Conservation (phyloP, 2,888 invertebrate species). For the Dryocosmus kuriphilus region DNA sequence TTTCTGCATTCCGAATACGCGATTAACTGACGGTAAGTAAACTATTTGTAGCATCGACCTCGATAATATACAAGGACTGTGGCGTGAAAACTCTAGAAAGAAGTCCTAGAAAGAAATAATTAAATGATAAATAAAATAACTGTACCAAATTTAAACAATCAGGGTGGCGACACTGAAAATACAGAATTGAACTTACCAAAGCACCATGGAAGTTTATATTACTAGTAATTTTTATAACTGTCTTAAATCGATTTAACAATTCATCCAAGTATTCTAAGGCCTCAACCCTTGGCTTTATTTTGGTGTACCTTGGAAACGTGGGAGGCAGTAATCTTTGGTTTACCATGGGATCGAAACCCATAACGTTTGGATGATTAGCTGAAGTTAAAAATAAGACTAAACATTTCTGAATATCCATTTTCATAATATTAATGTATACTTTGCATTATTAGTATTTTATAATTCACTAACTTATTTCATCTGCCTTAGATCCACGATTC, state of each 20-base stretch:
- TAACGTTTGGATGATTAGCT: conserved; percentile 87
- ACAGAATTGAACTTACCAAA: conserved; percentile 80
- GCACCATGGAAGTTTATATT: conserved; percentile 89
- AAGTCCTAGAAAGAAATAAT: conserved; percentile 84
- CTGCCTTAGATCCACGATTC: conserved; percentile 85
- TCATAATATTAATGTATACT: too few relatives aligned
- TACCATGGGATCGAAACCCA: conserved; percentile 97
- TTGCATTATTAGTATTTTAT: conserved; percentile 39
- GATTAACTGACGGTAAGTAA: conserved; percentile 80
- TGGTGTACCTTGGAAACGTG: conserved; percentile 97
- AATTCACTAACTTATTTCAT: conserved; percentile 80
- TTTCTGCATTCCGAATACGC: conserved; percentile 81
- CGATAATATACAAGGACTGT: conserved; percentile 93
- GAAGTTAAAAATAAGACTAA: conserved; percentile 49
- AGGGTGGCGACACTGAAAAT: neutral
- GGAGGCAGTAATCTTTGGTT: conserved; percentile 98
- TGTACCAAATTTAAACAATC: neutral
- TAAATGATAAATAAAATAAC: neutral
- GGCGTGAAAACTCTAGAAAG: conserved; percentile 94
- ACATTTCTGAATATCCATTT: conserved; percentile 52
- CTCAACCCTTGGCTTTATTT: conserved; percentile 89
- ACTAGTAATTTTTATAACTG: conserved; percentile 89
- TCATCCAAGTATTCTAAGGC: conserved; percentile 90
- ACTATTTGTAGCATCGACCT: conserved; percentile 92
- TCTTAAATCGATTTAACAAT: conserved; percentile 88